These are phyloP conservation scores for Aselliscus stoliczkanus DNA, from an alignment of 2,797 vertebrate genomes.

Conservation along the genomic window DNA sequence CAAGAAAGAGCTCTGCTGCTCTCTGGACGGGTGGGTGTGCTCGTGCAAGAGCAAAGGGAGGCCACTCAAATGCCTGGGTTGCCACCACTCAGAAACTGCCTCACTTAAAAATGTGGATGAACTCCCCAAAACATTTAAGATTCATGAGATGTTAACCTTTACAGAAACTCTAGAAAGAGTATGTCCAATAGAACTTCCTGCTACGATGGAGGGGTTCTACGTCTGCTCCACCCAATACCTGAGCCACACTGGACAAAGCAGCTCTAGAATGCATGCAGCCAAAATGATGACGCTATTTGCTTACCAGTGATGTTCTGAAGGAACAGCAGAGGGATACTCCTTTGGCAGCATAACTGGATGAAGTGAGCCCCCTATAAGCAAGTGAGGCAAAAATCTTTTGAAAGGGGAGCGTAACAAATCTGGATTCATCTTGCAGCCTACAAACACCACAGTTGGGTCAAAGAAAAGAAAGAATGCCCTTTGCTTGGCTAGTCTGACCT, in stretches of 20 bases:
- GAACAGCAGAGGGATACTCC: slow-evolving; percentile 95
- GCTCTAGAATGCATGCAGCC: not conserved
- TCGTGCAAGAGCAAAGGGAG: not conserved
- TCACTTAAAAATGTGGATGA: not conserved
- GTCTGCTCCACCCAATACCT: not conserved
- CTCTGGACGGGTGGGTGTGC: not conserved
- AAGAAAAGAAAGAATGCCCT: not conserved
- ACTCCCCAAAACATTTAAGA: not conserved
- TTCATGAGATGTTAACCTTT: not conserved
- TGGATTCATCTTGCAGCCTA: not conserved
- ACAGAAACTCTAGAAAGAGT: not conserved
- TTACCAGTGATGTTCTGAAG: slow-evolving; percentile 98
- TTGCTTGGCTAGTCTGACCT: not conserved
- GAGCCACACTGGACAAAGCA: not conserved
- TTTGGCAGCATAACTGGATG: slow-evolving; percentile 96
- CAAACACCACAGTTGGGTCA: not conserved
- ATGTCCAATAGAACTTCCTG: not conserved
- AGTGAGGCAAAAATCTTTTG: slow-evolving; percentile 1
- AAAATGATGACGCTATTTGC: slow-evolving; percentile 17
- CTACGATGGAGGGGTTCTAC: not conserved
- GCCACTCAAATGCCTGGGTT: not conserved
- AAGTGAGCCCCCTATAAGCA: slow-evolving; percentile 92
- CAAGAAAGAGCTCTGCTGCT: not conserved
- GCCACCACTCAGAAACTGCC: not conserved
- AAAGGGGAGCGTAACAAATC: not conserved